phyloP scores from a whole-genome alignment of 2,888 invertebrate species.

The Drosophila algonquin region DNA sequence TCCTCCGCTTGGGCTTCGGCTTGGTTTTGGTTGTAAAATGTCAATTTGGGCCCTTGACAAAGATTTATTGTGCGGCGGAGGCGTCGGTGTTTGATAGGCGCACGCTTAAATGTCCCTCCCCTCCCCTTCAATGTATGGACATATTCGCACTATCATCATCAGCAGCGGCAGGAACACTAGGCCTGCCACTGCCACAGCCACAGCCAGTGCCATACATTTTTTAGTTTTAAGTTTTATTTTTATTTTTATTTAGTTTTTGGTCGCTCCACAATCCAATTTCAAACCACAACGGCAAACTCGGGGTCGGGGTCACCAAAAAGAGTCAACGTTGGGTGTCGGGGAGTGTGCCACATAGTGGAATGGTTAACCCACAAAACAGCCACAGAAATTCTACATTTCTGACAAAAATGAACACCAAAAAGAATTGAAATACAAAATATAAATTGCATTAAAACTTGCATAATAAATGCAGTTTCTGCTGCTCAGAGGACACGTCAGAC shows the following conservation, averaged over 20 bases:
- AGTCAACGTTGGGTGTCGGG: slow-evolving; percentile 6
- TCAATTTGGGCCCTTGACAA: slow-evolving; percentile 74
- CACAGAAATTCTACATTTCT: slow-evolving; percentile 15
- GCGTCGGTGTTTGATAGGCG: slow-evolving; percentile 61
- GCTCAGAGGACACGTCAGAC: neutral
- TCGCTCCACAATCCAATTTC: slow-evolving; percentile 10
- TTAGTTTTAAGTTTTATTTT: neutral
- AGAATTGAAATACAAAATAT: neutral
- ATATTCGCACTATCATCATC: slow-evolving; percentile 31
- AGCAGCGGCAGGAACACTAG: neutral
- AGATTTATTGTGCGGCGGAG: slow-evolving; percentile 68
- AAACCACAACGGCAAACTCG: neutral
- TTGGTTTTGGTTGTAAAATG: slow-evolving; percentile 71
- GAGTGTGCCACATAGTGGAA: slow-evolving; percentile 10
- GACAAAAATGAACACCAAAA: slow-evolving; percentile 5
- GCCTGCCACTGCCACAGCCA: neutral
- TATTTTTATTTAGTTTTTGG: neutral
- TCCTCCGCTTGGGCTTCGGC: slow-evolving; percentile 51
- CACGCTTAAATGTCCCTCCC: slow-evolving; percentile 55
- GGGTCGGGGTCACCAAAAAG: slow-evolving; percentile 12
- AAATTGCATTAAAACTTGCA: slow-evolving; percentile 23
- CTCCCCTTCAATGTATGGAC: slow-evolving; percentile 2
- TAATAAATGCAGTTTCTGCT: slow-evolving; percentile 34
- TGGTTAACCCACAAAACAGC: slow-evolving; percentile 22
- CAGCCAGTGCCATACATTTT: neutral